Evolutionary conservation across 2,888 invertebrate species (phyloP).

Genomic region (Morinoia aosen): DNA sequence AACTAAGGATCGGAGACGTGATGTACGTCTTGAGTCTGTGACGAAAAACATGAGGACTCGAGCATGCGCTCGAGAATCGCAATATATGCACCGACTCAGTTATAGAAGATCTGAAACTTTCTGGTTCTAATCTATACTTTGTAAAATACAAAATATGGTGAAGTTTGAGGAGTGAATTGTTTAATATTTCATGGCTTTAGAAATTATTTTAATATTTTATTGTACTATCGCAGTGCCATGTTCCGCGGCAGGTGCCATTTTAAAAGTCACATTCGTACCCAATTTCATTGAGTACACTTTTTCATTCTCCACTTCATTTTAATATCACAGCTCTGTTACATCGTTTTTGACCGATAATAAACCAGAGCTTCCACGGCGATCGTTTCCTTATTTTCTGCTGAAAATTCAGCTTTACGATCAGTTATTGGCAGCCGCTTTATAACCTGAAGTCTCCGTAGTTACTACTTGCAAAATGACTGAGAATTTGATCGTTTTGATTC

Average conservation of each 20-base stretch:
- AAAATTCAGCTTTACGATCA: too few species aligned
- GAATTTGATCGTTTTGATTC: neutral
- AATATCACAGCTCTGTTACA: too few species aligned
- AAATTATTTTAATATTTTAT: too few species aligned
- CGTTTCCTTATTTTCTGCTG: too few species aligned
- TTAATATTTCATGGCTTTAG: neutral
- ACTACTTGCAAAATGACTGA: neutral
- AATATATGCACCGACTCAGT: neutral
- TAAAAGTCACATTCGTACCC: too few species aligned
- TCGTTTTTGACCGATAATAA: neutral
- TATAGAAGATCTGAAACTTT: neutral
- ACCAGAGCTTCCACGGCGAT: neutral
- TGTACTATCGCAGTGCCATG: too few species aligned
- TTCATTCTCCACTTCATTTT: too few species aligned
- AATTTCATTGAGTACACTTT: too few species aligned
- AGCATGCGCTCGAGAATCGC: neutral
- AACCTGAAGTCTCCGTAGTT: too few species aligned
- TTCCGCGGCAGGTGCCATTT: too few species aligned
- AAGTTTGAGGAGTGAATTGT: neutral
- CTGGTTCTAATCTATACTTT: neutral
- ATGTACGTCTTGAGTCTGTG: slow-evolving; percentile 9
- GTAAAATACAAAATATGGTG: neutral
- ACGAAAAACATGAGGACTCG: slow-evolving; percentile 7
- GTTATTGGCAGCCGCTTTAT: too few species aligned
- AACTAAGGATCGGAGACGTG: slow-evolving; percentile 25